phyloP scores from a whole-genome alignment of 1,140 invertebrate genomes.

The Drosophila navojoa region DNA sequence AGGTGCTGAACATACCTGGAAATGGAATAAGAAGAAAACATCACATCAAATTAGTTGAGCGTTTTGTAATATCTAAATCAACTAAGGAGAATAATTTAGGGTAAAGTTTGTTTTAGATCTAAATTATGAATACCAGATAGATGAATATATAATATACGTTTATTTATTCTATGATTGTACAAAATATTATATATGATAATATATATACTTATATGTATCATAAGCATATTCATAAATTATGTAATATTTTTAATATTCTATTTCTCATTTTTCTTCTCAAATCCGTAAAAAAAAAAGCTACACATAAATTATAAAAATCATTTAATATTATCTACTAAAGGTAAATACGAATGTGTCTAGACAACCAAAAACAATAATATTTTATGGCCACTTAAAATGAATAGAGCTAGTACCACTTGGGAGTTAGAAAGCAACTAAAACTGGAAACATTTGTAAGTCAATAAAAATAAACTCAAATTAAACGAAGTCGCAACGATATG shows the following conservation, averaged over 20 bases:
- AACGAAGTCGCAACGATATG: too few species aligned
- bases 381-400: background rate
- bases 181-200: too few species aligned
- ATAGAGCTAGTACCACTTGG: background rate
- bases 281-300: background rate
- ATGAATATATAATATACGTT: too few species aligned
- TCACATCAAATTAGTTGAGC: background rate
- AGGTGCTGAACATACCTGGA: conserved; percentile 1
- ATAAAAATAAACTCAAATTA: background rate
- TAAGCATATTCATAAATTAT: too few species aligned
- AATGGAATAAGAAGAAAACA: background rate
- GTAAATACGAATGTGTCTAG: background rate
- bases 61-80: background rate
- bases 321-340: background rate
- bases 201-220: too few species aligned
- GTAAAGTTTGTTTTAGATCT: background rate
- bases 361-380: background rate
- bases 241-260: too few species aligned
- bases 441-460: background rate
- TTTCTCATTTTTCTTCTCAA: background rate
- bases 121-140: too few species aligned
- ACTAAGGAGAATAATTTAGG: background rate
- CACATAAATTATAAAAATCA: background rate
- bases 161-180: too few species aligned
- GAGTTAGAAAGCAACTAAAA: background rate